Base-by-base conservation (phyloP, 1,140 invertebrate genomes). In the Drosophila obscura region DNA sequence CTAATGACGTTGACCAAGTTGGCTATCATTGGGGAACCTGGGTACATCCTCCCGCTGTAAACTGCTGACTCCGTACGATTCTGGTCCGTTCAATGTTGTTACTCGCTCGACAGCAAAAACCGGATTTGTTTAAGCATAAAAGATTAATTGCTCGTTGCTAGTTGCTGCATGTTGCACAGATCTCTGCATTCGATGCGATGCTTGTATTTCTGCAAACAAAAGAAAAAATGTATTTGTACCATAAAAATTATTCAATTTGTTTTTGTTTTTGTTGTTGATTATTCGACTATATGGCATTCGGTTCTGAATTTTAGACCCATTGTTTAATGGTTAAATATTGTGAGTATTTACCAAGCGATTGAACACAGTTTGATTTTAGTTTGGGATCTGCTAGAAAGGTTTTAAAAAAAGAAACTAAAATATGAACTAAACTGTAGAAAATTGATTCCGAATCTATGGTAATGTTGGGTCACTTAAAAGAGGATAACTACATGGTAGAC, bases 121-220 rank as follows among this genome's bases (percentile, higher is more conserved):
- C 39, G 57, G 53, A 82, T 65, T 57, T 63, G 64, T 81, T 84
- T 77, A 81, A 85, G 67, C 68, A 64, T 61, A 69, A 67, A 77
- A 60, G 66, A 77, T 84, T 84, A 73, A 85, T 87, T 77, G 79
- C 35, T 39, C 35, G 11, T 39, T 5, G 35, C 35, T 39, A 5
- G 61, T 43, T 61, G 24, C 43, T 67, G 52, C 80, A 79, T 66
- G 56, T 39, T 39, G 35, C 35, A 39, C 35, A 39, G 35, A 39
- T 39, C 35, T 68, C 61, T 62, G 61, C 60, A 41, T 49, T 45
- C 41, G 45, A 73, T 51, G 45, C 11, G 31, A 11, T 35, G 31
- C 9, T 31, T 31, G 4, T 43, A 6, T 39, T 26, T 6, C 80
- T 85, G 77, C 26, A 77, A 87, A 77, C 28, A 51, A 16, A 60